Conservation (phyloP, 2,888 invertebrate genomes). For the Trichacis sp. region DNA sequence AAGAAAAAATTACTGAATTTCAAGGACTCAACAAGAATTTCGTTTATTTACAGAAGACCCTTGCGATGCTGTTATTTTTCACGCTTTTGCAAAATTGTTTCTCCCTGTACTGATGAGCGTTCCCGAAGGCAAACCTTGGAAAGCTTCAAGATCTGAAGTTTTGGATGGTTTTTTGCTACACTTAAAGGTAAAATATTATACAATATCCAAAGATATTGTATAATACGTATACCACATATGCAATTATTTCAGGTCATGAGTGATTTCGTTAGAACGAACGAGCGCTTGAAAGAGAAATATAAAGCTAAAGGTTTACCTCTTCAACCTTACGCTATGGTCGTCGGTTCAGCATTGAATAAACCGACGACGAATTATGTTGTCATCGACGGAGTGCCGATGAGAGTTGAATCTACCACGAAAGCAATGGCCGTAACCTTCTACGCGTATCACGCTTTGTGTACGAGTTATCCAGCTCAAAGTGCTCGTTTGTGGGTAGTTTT, state of each 20-base stretch:
- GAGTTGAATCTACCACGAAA: slow-evolving; percentile 5
- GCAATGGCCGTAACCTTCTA: slow-evolving; percentile 7
- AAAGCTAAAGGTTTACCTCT: background rate
- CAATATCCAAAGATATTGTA: too few species aligned
- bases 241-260: slow-evolving; percentile 5
- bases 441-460: slow-evolving; percentile 3
- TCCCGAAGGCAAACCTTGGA: slow-evolving; percentile 4
- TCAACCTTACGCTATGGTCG: slow-evolving; percentile 11
- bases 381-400: slow-evolving; percentile 8
- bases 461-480: slow-evolving; percentile 6
- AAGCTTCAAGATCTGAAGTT: background rate
- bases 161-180: background rate
- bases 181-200: too few species aligned
- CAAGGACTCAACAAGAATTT: too few species aligned
- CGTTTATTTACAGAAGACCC: too few species aligned
- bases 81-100: too few species aligned
- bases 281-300: background rate
- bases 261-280: slow-evolving; percentile 2
- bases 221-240: too few species aligned
- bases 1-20: too few species aligned
- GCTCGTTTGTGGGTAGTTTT: slow-evolving; percentile 10
- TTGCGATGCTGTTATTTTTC: background rate
- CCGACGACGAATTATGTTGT: background rate
- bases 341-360: background rate
- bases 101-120: background rate